phyloP scores from a whole-genome alignment of 2,113 vertebrate species.

The Hemicordylus capensis region DNA sequence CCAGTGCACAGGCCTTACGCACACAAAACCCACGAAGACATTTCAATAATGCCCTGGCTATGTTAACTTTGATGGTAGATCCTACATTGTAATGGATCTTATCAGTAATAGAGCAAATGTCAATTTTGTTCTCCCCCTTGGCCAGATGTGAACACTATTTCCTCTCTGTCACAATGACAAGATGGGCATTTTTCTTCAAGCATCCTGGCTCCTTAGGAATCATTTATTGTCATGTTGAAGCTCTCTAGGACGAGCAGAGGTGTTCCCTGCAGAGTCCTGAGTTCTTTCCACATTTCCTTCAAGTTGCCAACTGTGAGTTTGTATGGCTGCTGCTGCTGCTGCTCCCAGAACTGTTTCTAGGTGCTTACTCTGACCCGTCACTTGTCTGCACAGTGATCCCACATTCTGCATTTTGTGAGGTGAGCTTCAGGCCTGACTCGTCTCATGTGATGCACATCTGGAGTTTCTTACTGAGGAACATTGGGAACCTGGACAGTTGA shows the following conservation, averaged over 20 bases:
- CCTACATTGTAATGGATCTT: rapidly evolving
- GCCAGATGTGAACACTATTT: neutral
- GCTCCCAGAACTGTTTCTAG: neutral
- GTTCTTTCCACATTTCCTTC: neutral
- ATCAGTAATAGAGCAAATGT: rapidly evolving
- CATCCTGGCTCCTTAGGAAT: neutral
- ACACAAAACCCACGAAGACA: too few relatives aligned
- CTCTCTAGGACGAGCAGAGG: rapidly evolving
- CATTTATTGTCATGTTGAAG: neutral
- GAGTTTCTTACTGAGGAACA: neutral
- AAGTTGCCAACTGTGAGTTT: neutral
- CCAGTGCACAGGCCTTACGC: too few relatives aligned
- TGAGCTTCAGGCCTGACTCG: neutral
- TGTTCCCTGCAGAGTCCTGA: neutral
- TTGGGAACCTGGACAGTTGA: neutral
- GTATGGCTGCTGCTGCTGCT: neutral
- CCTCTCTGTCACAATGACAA: neutral
- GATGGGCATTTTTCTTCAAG: neutral
- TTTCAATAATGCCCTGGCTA: too few relatives aligned
- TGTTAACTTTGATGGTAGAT: neutral
- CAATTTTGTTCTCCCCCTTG: neutral
- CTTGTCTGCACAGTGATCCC: neutral
- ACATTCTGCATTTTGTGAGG: neutral
- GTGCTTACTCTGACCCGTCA: neutral
- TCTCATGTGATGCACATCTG: neutral